Conservation (phyloP, 1,140 invertebrate species). For the Dreissena rostriformis region DNA sequence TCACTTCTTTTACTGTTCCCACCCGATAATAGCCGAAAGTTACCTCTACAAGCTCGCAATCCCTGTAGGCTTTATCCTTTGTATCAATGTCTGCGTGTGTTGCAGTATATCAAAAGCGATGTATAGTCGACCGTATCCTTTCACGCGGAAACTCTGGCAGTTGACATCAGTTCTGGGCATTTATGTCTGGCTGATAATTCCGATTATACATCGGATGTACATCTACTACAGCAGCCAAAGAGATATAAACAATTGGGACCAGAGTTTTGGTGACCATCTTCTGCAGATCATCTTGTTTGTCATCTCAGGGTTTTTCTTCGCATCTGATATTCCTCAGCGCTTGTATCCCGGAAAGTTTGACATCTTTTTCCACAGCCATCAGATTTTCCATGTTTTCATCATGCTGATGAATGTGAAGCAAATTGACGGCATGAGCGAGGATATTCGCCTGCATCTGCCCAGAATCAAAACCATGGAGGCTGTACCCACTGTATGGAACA, state of each 20-base stretch:
- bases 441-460: slow-evolving; percentile 58
- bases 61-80: slow-evolving; percentile 71
- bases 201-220: slow-evolving; percentile 72
- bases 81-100: slow-evolving; percentile 70
- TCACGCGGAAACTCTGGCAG: slow-evolving; percentile 78
- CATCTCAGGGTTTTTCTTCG: slow-evolving; percentile 77
- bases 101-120: slow-evolving; percentile 74
- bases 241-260: slow-evolving; percentile 64
- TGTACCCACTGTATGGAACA: slow-evolving; percentile 69
- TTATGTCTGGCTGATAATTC: slow-evolving; percentile 77
- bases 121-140: slow-evolving; percentile 78
- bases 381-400: slow-evolving; percentile 80
- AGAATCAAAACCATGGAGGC: slow-evolving; percentile 50
- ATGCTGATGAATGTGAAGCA: slow-evolving; percentile 76
- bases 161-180: slow-evolving; percentile 73
- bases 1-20: slow-evolving; percentile 76
- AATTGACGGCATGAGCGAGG: slow-evolving; percentile 74
- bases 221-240: slow-evolving; percentile 46
- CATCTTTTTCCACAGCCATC: slow-evolving; percentile 79
- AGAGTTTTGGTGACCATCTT: slow-evolving; percentile 72
- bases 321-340: slow-evolving; percentile 78
- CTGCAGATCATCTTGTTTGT: slow-evolving; percentile 78
- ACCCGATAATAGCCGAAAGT: slow-evolving; percentile 64
- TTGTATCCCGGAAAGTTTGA: slow-evolving; percentile 79
- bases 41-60: slow-evolving; percentile 65